phyloP scores from a whole-genome alignment of 2,888 invertebrate species.

The Apamea sordens region DNA sequence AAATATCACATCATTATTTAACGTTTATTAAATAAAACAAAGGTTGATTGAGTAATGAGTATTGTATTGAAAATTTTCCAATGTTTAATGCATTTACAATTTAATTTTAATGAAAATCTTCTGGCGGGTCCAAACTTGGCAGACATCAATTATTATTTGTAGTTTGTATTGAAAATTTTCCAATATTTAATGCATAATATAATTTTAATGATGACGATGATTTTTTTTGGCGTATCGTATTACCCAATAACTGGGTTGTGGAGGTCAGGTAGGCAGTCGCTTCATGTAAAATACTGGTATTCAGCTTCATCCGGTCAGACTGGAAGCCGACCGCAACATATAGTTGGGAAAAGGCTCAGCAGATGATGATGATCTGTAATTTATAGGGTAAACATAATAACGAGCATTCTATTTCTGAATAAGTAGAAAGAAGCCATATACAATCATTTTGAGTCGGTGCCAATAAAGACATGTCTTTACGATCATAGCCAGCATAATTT shows the following conservation, averaged over 20 bases:
- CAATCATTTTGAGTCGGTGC: background rate
- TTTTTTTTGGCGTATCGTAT: too few relatives aligned
- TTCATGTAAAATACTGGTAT: too few relatives aligned
- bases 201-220: too few relatives aligned
- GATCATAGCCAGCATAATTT: constrained; percentile 56
- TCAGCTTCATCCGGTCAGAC: too few relatives aligned
- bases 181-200: background rate
- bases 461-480: background rate
- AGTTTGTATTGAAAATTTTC: background rate
- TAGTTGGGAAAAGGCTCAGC: too few relatives aligned
- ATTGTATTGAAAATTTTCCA: constrained; percentile 10
- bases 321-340: too few relatives aligned
- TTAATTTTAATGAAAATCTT: background rate
- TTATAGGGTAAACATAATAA: background rate
- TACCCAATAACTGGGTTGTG: too few relatives aligned
- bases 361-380: background rate
- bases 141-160: background rate
- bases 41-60: background rate
- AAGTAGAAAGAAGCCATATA: background rate
- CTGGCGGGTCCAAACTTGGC: background rate
- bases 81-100: background rate
- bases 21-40: constrained; percentile 7
- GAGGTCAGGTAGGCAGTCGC: too few relatives aligned
- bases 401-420: too few relatives aligned
- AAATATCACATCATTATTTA: constrained; percentile 13